These are phyloP conservation scores for Aricia artaxerxes DNA, from an alignment of 2,888 invertebrate genomes.

Conservation along the genomic window DNA sequence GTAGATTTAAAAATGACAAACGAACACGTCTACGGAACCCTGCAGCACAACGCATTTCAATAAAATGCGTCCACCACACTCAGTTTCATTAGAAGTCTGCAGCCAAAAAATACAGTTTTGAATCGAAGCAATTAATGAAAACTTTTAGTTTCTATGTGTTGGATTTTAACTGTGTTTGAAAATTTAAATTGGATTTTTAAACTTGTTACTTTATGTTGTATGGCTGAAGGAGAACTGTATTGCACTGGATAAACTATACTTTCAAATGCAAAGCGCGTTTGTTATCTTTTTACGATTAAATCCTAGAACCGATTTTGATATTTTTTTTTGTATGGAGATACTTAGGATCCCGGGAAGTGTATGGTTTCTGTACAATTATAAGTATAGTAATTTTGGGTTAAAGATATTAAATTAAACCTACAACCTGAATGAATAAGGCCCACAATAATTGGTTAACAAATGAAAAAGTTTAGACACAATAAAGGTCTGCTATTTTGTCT, in stretches of 20 bases:
- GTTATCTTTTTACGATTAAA: too few relatives aligned
- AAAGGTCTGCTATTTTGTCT: too few relatives aligned
- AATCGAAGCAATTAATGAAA: conserved; percentile 25
- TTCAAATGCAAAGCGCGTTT: neutral
- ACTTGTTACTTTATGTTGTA: neutral
- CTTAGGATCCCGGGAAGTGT: too few relatives aligned
- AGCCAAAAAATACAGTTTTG: conserved; percentile 23
- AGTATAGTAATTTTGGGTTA: too few relatives aligned
- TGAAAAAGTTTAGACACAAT: too few relatives aligned
- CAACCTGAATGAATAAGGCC: too few relatives aligned
- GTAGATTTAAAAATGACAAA: neutral
- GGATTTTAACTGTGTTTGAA: conserved; percentile 15
- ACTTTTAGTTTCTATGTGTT: conserved; percentile 16
- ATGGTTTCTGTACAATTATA: too few relatives aligned
- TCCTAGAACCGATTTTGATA: too few relatives aligned
- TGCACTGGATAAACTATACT: neutral
- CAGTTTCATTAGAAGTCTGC: conserved; percentile 22
- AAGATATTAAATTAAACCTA: too few relatives aligned
- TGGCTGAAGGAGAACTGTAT: neutral
- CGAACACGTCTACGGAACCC: neutral
- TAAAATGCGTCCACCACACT: conserved; percentile 11
- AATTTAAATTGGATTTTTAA: conserved; percentile 20
- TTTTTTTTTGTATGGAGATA: too few relatives aligned
- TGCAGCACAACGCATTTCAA: neutral
- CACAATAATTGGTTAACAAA: too few relatives aligned